These are phyloP conservation scores for Octodon degus DNA, from an alignment of 2,113 vertebrate genomes.

Conservation along the genomic window DNA sequence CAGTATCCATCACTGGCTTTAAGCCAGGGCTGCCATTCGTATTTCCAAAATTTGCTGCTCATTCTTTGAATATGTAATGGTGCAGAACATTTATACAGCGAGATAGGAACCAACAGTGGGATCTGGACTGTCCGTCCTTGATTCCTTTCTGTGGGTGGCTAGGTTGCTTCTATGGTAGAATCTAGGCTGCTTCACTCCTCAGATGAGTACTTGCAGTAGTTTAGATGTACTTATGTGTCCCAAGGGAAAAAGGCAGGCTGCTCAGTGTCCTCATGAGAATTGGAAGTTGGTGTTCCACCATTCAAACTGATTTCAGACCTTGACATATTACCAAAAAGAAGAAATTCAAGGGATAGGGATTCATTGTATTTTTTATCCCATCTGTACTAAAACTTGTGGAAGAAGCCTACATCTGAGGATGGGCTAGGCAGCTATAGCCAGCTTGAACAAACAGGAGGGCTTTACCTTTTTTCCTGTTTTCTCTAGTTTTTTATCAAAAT, in stretches of 20 bases:
- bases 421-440: accelerated
- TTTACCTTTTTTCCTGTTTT: background rate
- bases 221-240: background rate
- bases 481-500: background rate
- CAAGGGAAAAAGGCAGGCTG: background rate
- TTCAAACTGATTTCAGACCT: background rate
- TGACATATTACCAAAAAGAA: background rate
- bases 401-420: background rate
- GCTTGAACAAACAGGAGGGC: background rate
- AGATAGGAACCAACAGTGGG: background rate
- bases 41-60: background rate
- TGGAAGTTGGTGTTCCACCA: background rate
- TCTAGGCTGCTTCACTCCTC: background rate
- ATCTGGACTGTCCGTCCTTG: background rate
- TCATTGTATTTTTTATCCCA: background rate
- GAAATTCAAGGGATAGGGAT: background rate
- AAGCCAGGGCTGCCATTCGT: background rate
- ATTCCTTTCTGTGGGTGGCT: background rate
- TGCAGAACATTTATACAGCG: background rate
- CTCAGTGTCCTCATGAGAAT: background rate
- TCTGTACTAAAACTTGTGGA: background rate
- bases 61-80: background rate
- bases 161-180: background rate
- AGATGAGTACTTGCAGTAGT: background rate
- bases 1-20: background rate